Conservation (phyloP, 2,797 vertebrate genomes). For the Parauchenoglanis punctatus region DNA sequence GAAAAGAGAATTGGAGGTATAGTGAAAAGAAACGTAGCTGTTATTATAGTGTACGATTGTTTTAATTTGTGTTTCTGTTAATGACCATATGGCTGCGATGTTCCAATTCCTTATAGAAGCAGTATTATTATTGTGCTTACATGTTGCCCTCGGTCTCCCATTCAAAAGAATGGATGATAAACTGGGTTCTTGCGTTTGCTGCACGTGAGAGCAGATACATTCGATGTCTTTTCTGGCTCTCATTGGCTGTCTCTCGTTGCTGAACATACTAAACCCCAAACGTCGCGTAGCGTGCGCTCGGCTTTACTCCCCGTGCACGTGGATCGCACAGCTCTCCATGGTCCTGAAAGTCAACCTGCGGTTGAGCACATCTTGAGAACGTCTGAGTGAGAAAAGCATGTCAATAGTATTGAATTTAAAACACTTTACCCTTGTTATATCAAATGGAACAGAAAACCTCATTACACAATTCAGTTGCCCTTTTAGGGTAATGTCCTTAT, state of each 20-base stretch:
- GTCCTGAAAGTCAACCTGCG: conserved; percentile 39
- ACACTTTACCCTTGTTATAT: background rate
- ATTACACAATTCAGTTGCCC: background rate
- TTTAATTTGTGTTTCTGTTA: background rate
- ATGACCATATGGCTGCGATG: background rate
- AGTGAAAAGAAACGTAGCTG: background rate
- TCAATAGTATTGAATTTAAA: background rate
- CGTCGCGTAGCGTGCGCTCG: background rate
- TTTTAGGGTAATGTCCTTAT: background rate
- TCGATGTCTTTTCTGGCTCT: background rate
- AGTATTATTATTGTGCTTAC: background rate
- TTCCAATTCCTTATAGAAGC: background rate
- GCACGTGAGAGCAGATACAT: background rate
- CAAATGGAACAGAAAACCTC: background rate
- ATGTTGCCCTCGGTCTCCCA: background rate
- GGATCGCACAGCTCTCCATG: conserved; percentile 37
- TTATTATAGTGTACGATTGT: background rate
- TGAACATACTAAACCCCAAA: background rate
- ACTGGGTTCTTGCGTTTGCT: background rate
- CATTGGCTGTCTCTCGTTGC: too few relatives aligned
- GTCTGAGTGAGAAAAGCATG: background rate
- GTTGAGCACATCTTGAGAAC: background rate
- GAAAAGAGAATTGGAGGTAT: background rate
- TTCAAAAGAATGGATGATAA: background rate
- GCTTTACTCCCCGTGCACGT: background rate